Evolutionary conservation across 2,888 invertebrate genomes (phyloP).

Genomic region (Bibio marci): DNA sequence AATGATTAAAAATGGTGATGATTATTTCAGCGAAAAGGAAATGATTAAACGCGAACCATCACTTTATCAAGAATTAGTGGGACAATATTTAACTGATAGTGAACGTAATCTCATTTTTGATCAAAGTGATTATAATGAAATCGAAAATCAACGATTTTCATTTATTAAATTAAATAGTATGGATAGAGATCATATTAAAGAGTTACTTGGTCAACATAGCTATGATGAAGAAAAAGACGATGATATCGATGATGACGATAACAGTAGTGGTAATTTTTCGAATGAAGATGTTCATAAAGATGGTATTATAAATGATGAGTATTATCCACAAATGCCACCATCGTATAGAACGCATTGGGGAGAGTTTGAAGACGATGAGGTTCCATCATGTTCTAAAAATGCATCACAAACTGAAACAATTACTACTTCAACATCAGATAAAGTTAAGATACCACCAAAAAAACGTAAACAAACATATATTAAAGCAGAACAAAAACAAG

Average conservation of each 20-base stretch:
- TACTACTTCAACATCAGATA: too few relatives aligned
- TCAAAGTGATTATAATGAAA: slow-evolving; percentile 33
- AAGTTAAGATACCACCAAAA: slow-evolving; percentile 13
- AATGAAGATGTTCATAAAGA: slow-evolving; percentile 3
- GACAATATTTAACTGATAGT: slow-evolving; percentile 62
- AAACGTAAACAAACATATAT: slow-evolving; percentile 28
- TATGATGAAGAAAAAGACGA: slow-evolving; percentile 33
- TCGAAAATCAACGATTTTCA: slow-evolving; percentile 40
- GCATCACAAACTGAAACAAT: slow-evolving; percentile 8
- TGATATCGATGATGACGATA: slow-evolving; percentile 19
- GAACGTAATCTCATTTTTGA: slow-evolving; percentile 47
- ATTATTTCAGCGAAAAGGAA: slow-evolving; percentile 79
- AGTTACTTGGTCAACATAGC: slow-evolving; percentile 38
- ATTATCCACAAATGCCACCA: slow-evolving; percentile 20
- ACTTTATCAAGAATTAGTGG: slow-evolving; percentile 77
- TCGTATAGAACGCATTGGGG: slow-evolving; percentile 33
- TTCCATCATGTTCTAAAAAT: slow-evolving; percentile 1
- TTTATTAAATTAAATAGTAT: slow-evolving; percentile 65
- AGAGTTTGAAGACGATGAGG: slow-evolving; percentile 32
- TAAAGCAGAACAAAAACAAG: slow-evolving; percentile 39
- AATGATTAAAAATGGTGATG: slow-evolving; percentile 44
- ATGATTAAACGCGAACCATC: slow-evolving; percentile 88
- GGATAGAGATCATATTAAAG: slow-evolving; percentile 50
- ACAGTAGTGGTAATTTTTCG: slow-evolving; percentile 8
- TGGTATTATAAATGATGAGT: slow-evolving; percentile 16